Evolutionary conservation across 2,797 vertebrate genomes (phyloP).

Genomic region (Ispidina picta): DNA sequence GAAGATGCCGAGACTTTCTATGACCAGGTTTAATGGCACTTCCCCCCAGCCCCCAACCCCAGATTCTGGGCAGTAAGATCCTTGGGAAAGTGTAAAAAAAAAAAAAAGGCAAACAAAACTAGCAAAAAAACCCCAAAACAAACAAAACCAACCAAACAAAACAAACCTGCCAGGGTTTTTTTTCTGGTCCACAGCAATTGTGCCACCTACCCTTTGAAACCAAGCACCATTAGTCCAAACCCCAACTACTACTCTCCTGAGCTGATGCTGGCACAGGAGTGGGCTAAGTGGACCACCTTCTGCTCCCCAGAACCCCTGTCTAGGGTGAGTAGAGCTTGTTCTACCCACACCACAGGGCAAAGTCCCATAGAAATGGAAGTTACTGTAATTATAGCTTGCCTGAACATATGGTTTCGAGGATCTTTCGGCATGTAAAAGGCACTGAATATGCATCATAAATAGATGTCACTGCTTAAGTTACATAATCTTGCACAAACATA

Average conservation of each 20-base stretch:
- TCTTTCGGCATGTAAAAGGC: slow-evolving; percentile 26
- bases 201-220: neutral
- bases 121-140: no score
- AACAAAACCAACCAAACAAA: no score
- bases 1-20: neutral
- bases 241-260: neutral
- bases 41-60: no score
- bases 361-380: slow-evolving; percentile 42
- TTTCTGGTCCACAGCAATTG: neutral
- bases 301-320: rapidly evolving
- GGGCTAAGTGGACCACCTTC: neutral
- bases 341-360: slow-evolving; percentile 7
- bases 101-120: no score
- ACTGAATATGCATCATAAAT: slow-evolving; percentile 71
- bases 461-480: slow-evolving; percentile 66
- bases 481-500: slow-evolving; percentile 72
- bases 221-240: neutral
- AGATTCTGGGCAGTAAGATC: neutral
- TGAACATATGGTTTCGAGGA: slow-evolving; percentile 60
- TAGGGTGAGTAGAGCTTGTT: neutral
- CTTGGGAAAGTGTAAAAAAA: neutral
- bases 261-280: rapidly evolving
- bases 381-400: slow-evolving; percentile 50
- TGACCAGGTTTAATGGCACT: neutral
- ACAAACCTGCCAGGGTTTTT: rapidly evolving